Evolutionary conservation across 2,113 vertebrate species (phyloP).

Genomic region (Panurus biarmicus): DNA sequence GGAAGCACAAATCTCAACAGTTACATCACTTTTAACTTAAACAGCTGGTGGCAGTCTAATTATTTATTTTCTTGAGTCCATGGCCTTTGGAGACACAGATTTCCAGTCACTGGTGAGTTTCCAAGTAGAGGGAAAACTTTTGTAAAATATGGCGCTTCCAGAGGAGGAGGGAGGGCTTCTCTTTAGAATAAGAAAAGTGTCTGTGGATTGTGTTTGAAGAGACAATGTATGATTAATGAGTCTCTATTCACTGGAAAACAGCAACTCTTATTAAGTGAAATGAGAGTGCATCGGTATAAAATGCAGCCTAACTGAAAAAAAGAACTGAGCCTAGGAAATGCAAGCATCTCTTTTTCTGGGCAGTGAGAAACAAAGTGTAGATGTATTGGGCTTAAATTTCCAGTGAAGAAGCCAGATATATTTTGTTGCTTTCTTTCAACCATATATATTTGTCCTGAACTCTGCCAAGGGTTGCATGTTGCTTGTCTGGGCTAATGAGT

Average conservation of each 20-base stretch:
- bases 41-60: background rate
- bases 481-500: slow-evolving; percentile 10
- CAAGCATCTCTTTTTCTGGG: background rate
- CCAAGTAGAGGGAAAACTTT: background rate
- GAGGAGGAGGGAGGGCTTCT: background rate
- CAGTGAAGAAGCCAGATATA: background rate
- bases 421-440: background rate
- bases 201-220: slow-evolving; percentile 20
- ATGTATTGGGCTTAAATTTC: background rate
- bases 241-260: background rate
- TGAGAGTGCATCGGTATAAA: background rate
- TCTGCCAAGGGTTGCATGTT: background rate
- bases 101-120: background rate
- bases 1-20: background rate
- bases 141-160: background rate
- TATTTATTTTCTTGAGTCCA: slow-evolving; percentile 4
- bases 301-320: background rate
- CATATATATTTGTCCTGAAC: background rate
- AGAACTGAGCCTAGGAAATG: background rate
- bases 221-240: slow-evolving; percentile 37
- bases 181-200: background rate
- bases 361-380: background rate
- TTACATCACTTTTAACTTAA: slow-evolving; percentile 7
- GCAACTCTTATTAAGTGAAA: background rate
- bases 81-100: background rate